These are phyloP conservation scores for Petrocephalus zakoni DNA, from an alignment of 2,113 vertebrate species.

Conservation along the genomic window DNA sequence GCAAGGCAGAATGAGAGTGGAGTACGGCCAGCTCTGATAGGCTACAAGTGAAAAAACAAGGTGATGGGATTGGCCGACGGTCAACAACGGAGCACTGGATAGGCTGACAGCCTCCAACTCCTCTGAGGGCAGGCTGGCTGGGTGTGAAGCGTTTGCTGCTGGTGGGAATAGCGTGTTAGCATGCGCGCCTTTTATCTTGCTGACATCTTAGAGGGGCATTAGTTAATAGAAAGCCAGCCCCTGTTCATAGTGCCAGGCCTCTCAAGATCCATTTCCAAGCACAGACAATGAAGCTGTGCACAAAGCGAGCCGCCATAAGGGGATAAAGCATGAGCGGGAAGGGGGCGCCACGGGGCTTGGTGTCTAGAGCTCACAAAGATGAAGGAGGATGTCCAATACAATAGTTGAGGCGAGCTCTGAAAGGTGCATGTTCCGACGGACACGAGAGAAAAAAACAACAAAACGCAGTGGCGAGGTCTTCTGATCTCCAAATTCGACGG, in stretches of 20 bases:
- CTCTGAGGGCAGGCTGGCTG: not conserved
- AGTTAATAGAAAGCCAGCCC: too few relatives aligned
- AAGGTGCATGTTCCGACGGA: not conserved
- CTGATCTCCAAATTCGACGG: not conserved
- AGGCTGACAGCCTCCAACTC: not conserved
- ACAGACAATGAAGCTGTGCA: constrained; percentile 52
- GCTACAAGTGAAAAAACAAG: not conserved
- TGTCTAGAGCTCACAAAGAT: constrained; percentile 27
- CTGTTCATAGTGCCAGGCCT: constrained; percentile 47
- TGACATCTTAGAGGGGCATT: constrained; percentile 61
- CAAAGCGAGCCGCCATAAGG: constrained; percentile 58
- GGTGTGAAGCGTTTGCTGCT: constrained; percentile 27
- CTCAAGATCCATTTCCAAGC: constrained; percentile 63
- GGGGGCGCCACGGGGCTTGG: constrained; percentile 29
- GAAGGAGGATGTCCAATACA: not conserved
- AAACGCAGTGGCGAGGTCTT: not conserved
- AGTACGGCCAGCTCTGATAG: not conserved
- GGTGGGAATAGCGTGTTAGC: not conserved
- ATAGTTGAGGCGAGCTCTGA: not conserved
- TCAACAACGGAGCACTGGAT: not conserved
- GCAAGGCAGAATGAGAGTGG: not conserved
- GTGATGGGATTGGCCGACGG: not conserved
- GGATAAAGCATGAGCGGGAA: constrained; percentile 39
- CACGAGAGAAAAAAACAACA: not conserved
- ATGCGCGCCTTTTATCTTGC: constrained; percentile 46